Percentiles rank a stretch among this genome's conserved stretches.
Conservation (phyloP, 2,888 invertebrate genomes). For the Noctua pronuba region DNA sequence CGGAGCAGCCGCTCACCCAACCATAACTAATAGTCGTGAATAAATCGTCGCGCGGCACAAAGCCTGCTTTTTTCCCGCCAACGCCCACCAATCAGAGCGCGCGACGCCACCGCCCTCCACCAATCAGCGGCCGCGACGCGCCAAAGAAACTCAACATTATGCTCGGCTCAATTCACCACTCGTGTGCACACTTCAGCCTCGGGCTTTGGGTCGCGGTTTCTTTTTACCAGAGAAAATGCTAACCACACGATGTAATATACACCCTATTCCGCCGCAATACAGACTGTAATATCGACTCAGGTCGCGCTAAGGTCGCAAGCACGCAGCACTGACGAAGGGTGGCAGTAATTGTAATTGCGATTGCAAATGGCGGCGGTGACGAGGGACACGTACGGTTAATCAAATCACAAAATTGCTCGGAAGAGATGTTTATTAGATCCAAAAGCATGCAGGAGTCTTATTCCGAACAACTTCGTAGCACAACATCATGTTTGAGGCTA, state of each 20-base stretch:
- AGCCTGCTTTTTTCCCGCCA: constrained; percentile 82
- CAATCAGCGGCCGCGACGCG: constrained; percentile 80
- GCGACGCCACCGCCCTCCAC: constrained; percentile 74
- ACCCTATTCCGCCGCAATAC: constrained; percentile 65
- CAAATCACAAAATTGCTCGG: constrained; percentile 78
- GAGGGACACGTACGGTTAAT: constrained; percentile 82
- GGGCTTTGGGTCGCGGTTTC: constrained; percentile 83
- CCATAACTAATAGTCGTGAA: constrained; percentile 90
- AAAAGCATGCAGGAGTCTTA: constrained; percentile 5
- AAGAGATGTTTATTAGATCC: constrained; percentile 70
- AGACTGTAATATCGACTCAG: constrained; percentile 9
- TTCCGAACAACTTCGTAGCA: neutral
- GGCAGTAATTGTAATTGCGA: constrained; percentile 82
- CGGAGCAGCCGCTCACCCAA: constrained; percentile 80
- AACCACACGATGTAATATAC: constrained; percentile 66
- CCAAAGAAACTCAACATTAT: constrained; percentile 87
- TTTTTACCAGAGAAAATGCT: constrained; percentile 67
- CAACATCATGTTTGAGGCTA: neutral
- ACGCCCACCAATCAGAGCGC: constrained; percentile 81
- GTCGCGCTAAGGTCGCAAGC: constrained; percentile 41
- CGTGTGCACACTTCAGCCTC: constrained; percentile 82
- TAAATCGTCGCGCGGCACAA: constrained; percentile 86
- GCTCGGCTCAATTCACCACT: constrained; percentile 81
- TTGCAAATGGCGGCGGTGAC: constrained; percentile 86
- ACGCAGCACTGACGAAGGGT: constrained; percentile 69